Evolutionary conservation across 2,113 vertebrate species (phyloP), one percentile per base, ranked within the genome.

Genomic region (Calyptommatus sinebrachiatus): DNA sequence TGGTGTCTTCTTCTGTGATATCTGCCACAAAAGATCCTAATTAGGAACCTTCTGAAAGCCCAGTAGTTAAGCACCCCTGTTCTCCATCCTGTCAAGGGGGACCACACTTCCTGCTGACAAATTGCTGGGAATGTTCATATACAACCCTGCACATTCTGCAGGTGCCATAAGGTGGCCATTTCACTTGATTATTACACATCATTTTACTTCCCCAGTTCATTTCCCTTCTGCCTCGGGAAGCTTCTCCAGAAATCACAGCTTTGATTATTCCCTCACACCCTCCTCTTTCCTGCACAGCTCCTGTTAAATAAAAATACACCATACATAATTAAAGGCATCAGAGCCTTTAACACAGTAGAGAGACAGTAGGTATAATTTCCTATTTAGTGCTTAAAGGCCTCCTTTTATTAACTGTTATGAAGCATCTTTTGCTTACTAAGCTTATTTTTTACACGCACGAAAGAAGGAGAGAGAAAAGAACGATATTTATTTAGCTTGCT

Each of bases 241-340:
- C 70, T 89, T 87, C 89, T 89, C 89, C 20, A 88, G 89, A 91
- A 87, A 83, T 61, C 85, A 86, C 87, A 77, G 78, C 89, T 88
- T 89, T 88, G 89, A 92, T 92, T 89, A 89, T 91, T 90, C 46
- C 22, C 41, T 41, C 67, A 1, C 68, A 8, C 1, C 69, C 29
- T 16, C 57, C 29, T 7, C 41, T 7, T 53, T 28, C 29, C 21
- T 10, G 86, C 89, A 84, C 88, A 91, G 74, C 87, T 84, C 90
- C 84, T 81, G 88, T 91, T 90, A 92, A 91, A 92, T 92, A 90
- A 92, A 79, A 90, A 88, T 90, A 91, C 86, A 84, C 87, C 87
- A 89, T 92, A 89, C 92, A 92, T 92, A 92, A 92, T 92, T 92
- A 92, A 92, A 91, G 92, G 88, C 86, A 79, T 88, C 82, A 79